Evolutionary conservation across 2,888 invertebrate genomes (phyloP), one percentile per base, ranked within the genome.

Genomic region (Linnaemya tessellans): DNA sequence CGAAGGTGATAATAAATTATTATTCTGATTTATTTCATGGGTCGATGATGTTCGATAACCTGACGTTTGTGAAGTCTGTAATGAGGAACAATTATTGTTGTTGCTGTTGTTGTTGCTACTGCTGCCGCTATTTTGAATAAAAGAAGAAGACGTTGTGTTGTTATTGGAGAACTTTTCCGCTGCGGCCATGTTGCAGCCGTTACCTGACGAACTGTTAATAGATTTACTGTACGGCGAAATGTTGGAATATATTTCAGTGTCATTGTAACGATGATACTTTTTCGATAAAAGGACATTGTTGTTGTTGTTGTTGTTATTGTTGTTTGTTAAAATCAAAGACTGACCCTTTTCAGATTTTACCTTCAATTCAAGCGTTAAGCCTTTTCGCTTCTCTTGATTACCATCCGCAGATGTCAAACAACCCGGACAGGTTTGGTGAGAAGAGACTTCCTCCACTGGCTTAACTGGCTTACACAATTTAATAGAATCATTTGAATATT

Each of bases 301-400:
- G 1, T 41, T 41, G 3, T 35, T 35, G 35, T 8, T 35, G 35
- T 86, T 89, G 11, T 79, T 87, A 2, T 41, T 41, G 30, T 41
- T 41, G 0, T 77, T 62, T 5, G 85, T 65, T 13, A 83, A 88
- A 46, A 8, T 46, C 8, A 22, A 38, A 9, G 58, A 41, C 22
- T 88, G 89, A 20, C 80, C 75, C 25, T 88, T 89, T 25, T 89
- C 90, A 90, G 94, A 92, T 89, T 94, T 94, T 87, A 94, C n/a
- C n/a, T n/a, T 94, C 90, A 96, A 94, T 90, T 96, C 95, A 89
- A 95, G 92, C 92, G 94, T 94, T 88, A 95, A 93, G 88, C 94
- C 94, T 87, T 92, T 93, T 22, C 93, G 91, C 84, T 93, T 93
- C 51, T 92, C 92, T 80, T 90, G 91, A 75, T 89, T 89, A 67